Conservation (phyloP, 2,888 invertebrate species). For the Drosophila lutescens region DNA sequence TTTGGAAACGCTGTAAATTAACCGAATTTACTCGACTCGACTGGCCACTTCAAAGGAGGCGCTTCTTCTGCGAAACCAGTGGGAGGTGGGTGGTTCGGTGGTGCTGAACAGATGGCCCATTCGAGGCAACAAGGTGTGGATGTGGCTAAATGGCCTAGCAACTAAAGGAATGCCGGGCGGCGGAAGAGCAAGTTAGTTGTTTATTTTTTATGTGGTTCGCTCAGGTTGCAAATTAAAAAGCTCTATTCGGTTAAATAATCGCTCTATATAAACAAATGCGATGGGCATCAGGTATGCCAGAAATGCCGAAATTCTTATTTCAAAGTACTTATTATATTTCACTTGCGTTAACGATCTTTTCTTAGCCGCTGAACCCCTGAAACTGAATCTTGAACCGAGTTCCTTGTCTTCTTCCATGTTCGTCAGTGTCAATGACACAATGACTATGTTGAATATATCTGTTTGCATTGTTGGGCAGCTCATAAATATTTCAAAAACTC, state of each 20-base stretch:
- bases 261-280: constrained; percentile 57
- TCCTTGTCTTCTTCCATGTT: constrained; percentile 32
- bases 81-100: constrained; percentile 38
- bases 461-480: constrained; percentile 17
- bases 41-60: constrained; percentile 46
- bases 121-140: constrained; percentile 29
- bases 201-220: constrained; percentile 66
- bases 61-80: constrained; percentile 36
- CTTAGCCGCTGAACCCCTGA: constrained; percentile 7
- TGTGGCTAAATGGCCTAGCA: constrained; percentile 30
- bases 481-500: constrained; percentile 29
- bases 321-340: constrained; percentile 7
- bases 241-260: constrained; percentile 51
- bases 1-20: constrained; percentile 46
- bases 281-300: constrained; percentile 7
- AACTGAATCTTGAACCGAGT: neutral
- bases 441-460: constrained; percentile 1
- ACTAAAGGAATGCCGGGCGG: constrained; percentile 24
- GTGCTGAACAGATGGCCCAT: constrained; percentile 63
- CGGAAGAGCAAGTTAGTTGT: constrained; percentile 56
- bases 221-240: constrained; percentile 70
- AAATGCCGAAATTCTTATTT: constrained; percentile 25
- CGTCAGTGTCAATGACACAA: constrained; percentile 49
- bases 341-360: constrained; percentile 10
- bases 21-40: constrained; percentile 30